phyloP scores from a whole-genome alignment of 2,888 invertebrate species.

The Mimachlamys varia region DNA sequence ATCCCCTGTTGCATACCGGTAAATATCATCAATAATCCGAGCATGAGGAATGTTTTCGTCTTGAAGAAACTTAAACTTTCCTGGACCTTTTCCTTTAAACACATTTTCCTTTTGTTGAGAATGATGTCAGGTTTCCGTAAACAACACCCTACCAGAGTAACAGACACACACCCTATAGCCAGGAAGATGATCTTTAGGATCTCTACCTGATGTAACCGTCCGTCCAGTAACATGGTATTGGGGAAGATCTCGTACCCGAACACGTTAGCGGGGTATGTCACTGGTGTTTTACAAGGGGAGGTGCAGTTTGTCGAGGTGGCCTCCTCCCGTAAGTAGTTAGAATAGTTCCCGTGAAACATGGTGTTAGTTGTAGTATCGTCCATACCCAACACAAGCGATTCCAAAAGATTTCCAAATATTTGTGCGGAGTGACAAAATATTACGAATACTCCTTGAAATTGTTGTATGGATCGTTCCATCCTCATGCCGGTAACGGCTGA shows the following conservation, averaged over 20 bases:
- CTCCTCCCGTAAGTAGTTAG: constrained; percentile 40
- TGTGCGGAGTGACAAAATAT: constrained; percentile 75
- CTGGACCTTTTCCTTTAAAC: constrained; percentile 64
- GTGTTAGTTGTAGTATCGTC: constrained; percentile 56
- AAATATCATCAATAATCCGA: constrained; percentile 69
- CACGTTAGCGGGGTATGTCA: neutral
- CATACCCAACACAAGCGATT: constrained; percentile 68
- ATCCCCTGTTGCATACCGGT: constrained; percentile 74
- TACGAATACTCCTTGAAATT: constrained; percentile 73
- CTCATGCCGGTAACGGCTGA: constrained; percentile 68
- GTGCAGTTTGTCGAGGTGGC: neutral
- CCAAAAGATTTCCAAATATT: constrained; percentile 72
- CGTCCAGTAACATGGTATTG: constrained; percentile 50
- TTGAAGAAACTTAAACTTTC: constrained; percentile 63
- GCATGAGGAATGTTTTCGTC: constrained; percentile 65
- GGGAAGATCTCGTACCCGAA: constrained; percentile 59
- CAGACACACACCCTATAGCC: constrained; percentile 68
- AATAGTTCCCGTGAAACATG: constrained; percentile 46
- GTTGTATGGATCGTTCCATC: constrained; percentile 69
- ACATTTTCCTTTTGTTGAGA: constrained; percentile 64
- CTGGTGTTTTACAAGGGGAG: neutral
- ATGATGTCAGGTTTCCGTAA: constrained; percentile 74
- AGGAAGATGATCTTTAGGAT: constrained; percentile 72
- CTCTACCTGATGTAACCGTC: constrained; percentile 65
- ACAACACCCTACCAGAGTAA: constrained; percentile 71